phyloP scores from a whole-genome alignment of 2,797 vertebrate genomes.

The Amazonetta brasiliensis region DNA sequence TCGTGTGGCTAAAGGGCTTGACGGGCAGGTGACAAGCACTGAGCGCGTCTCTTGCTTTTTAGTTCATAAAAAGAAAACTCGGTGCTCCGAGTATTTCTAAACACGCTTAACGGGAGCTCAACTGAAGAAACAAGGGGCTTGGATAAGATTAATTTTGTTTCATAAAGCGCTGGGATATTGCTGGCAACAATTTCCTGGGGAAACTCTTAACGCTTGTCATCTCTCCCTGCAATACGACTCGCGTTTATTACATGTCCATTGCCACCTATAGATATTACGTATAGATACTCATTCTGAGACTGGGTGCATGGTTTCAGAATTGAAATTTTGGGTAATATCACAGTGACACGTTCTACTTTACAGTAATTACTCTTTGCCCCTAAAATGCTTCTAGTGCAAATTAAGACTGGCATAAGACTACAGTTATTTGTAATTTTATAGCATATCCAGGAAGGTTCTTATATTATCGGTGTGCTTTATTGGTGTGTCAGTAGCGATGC shows the following conservation, averaged over 20 bases:
- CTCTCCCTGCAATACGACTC: background rate
- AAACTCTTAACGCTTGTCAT: background rate
- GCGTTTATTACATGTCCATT: background rate
- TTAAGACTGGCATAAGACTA: background rate
- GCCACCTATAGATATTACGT: too few species aligned
- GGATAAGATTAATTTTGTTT: conserved; percentile 20
- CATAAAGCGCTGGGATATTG: background rate
- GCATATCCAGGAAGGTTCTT: background rate
- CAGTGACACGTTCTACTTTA: background rate
- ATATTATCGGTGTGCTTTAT: background rate
- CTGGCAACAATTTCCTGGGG: background rate
- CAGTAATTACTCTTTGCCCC: background rate
- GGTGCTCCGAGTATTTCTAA: background rate
- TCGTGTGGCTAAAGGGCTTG: background rate
- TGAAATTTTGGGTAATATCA: background rate
- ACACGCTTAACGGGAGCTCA: background rate
- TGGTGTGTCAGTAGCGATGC: background rate
- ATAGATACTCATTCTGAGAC: background rate
- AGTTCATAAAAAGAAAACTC: background rate
- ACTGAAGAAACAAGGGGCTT: background rate
- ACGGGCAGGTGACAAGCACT: background rate
- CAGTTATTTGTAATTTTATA: background rate
- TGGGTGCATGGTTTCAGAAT: background rate
- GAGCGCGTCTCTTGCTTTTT: background rate
- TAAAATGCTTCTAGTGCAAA: background rate